A percentile compares a stretch with the other conserved stretches of the same genome.
phyloP scores from a whole-genome alignment of 2,888 invertebrate species.

The Acronicta aceris region DNA sequence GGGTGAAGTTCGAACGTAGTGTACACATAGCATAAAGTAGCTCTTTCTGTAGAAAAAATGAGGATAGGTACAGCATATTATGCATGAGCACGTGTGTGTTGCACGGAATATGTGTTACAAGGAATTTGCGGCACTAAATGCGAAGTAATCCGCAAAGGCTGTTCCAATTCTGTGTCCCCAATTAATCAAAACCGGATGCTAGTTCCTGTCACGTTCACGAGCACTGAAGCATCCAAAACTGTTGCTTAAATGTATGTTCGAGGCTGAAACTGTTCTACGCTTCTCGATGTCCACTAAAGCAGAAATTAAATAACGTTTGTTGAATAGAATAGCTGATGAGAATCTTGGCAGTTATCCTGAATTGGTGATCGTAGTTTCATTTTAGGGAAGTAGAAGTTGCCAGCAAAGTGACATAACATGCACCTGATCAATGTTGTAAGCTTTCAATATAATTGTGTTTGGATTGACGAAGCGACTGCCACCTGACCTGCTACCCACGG shows the following conservation, averaged over 20 bases:
- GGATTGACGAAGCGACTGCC: neutral
- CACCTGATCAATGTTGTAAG: neutral
- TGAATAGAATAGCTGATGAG: neutral
- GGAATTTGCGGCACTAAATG: slow-evolving; percentile 26
- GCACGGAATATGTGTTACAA: slow-evolving; percentile 22
- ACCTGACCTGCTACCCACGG: neutral
- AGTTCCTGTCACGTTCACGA: slow-evolving; percentile 20
- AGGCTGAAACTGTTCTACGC: slow-evolving; percentile 12
- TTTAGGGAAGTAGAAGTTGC: neutral
- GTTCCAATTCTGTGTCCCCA: slow-evolving; percentile 22
- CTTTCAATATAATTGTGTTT: neutral
- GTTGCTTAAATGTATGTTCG: slow-evolving; percentile 27
- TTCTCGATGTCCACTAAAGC: slow-evolving; percentile 26
- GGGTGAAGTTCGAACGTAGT: slow-evolving; percentile 17
- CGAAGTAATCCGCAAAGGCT: neutral
- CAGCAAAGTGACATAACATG: neutral
- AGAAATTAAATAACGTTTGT: neutral
- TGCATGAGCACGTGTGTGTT: slow-evolving; percentile 34
- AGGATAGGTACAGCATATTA: slow-evolving; percentile 17
- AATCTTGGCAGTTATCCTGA: neutral
- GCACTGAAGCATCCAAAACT: slow-evolving; percentile 17
- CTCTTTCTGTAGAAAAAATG: slow-evolving; percentile 2
- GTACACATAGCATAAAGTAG: slow-evolving; percentile 14
- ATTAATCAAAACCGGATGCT: slow-evolving; percentile 14
- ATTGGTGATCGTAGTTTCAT: slow-evolving; percentile 1